Percentiles rank a stretch among this genome's conserved stretches.
These are phyloP conservation scores for Augochlorella aurata DNA, from an alignment of 2,888 invertebrate genomes.

Conservation along the genomic window DNA sequence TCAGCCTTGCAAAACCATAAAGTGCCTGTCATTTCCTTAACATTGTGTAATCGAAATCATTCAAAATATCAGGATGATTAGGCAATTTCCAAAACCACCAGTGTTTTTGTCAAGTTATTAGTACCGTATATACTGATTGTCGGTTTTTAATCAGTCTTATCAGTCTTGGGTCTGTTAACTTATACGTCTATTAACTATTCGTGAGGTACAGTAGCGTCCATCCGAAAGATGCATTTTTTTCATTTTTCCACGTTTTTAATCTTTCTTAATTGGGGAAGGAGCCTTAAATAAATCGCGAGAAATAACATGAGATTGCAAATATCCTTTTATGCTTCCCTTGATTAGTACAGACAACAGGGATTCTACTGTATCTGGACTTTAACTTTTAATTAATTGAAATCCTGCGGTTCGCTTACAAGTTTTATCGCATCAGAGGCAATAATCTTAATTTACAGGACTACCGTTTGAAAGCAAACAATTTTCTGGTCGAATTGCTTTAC, in stretches of 20 bases:
- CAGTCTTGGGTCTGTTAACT: not conserved
- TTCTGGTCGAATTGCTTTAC: conserved; percentile 72
- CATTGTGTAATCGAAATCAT: not conserved
- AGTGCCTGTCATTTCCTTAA: not conserved
- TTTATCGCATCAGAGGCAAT: not conserved
- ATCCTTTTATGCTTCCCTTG: not conserved
- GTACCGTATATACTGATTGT: not conserved
- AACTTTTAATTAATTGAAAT: not conserved
- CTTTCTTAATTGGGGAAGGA: too few relatives aligned
- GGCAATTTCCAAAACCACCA: not conserved
- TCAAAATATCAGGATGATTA: not conserved
- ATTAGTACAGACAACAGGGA: not conserved
- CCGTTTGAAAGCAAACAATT: conserved; percentile 62
- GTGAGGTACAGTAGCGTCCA: not conserved
- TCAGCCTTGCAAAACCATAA: too few relatives aligned
- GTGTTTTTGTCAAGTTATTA: not conserved
- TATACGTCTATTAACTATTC: not conserved
- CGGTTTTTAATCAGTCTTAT: not conserved
- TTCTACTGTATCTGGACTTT: not conserved
- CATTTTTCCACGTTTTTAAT: too few relatives aligned
- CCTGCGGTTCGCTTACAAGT: not conserved
- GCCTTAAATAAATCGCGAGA: too few relatives aligned
- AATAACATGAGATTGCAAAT: too few relatives aligned
- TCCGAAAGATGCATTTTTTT: not conserved
- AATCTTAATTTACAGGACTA: conserved; percentile 64